Evolutionary conservation across 2,113 vertebrate species (phyloP).

Genomic region (Argyrosomus japonicus): DNA sequence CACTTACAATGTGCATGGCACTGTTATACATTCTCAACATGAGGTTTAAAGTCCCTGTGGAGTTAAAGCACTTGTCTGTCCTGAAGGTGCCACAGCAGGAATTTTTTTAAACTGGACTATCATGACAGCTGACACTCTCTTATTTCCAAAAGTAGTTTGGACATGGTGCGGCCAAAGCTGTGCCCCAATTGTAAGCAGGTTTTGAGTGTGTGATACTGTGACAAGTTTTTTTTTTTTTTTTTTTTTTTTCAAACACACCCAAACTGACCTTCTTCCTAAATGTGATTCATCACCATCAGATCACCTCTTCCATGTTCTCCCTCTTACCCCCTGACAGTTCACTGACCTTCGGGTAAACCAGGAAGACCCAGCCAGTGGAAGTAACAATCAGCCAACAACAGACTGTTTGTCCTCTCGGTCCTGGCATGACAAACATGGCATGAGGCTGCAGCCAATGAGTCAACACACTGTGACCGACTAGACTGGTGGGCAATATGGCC

Average conservation of each 20-base stretch:
- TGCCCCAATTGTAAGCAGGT: background rate
- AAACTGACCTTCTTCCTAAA: background rate
- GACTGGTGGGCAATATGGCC: slow-evolving; percentile 35
- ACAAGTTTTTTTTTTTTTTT: no score
- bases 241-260: no score
- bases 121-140: background rate
- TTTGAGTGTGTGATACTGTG: background rate
- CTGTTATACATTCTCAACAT: background rate
- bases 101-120: background rate
- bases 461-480: slow-evolving; percentile 50
- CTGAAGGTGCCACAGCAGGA: background rate
- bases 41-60: background rate
- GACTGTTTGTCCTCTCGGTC: slow-evolving; percentile 35
- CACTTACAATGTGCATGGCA: background rate
- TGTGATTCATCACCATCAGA: background rate
- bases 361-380: slow-evolving; percentile 13
- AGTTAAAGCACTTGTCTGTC: background rate
- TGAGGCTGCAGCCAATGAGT: slow-evolving; percentile 39
- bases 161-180: background rate
- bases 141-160: background rate
- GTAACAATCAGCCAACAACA: slow-evolving; percentile 40
- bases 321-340: background rate
- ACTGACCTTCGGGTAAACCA: slow-evolving; percentile 33
- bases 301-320: background rate
- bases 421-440: slow-evolving; percentile 40